Evolutionary conservation across 1,140 invertebrate genomes (phyloP).

Genomic region (Lerema accius): DNA sequence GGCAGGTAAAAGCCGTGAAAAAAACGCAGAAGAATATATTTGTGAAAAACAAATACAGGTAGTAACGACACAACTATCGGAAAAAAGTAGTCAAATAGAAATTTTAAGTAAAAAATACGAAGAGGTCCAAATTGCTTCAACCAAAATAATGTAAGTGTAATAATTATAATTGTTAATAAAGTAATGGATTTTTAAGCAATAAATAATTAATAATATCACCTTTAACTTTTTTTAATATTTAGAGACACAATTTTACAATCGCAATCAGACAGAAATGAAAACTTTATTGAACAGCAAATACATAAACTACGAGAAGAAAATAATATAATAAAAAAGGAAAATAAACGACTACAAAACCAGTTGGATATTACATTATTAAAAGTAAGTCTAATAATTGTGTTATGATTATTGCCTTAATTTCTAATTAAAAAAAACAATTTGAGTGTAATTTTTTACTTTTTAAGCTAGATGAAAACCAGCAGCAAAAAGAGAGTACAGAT

Average conservation of each 20-base stretch:
- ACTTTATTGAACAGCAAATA: constrained; percentile 54
- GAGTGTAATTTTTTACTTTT: no score
- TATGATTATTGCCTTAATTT: no score
- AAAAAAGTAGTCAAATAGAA: constrained; percentile 53
- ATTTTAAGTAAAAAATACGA: constrained; percentile 45
- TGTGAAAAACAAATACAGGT: constrained; percentile 55
- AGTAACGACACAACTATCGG: constrained; percentile 46
- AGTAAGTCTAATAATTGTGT: constrained; percentile 36
- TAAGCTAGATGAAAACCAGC: constrained; percentile 66
- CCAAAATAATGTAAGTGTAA: constrained; percentile 55
- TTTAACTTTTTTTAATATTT: constrained; percentile 36
- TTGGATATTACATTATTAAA: constrained; percentile 53
- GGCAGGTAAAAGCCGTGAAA: constrained; percentile 31
- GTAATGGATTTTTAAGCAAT: no score
- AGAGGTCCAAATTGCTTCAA: constrained; percentile 53
- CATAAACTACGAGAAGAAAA: constrained; percentile 52
- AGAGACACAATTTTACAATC: constrained; percentile 53
- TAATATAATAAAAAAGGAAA: constrained; percentile 56
- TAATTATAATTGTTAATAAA: constrained; percentile 14
- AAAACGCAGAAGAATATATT: constrained; percentile 43
- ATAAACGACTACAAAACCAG: constrained; percentile 46
- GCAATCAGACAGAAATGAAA: constrained; percentile 50
- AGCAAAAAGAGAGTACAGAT: constrained; percentile 66
- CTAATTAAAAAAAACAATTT: no score
- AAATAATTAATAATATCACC: no score